Percentiles rank a stretch among this genome's conserved stretches.
These are phyloP conservation scores for Chironomus striatipennis DNA, from an alignment of 1,140 invertebrate species.

Conservation along the genomic window DNA sequence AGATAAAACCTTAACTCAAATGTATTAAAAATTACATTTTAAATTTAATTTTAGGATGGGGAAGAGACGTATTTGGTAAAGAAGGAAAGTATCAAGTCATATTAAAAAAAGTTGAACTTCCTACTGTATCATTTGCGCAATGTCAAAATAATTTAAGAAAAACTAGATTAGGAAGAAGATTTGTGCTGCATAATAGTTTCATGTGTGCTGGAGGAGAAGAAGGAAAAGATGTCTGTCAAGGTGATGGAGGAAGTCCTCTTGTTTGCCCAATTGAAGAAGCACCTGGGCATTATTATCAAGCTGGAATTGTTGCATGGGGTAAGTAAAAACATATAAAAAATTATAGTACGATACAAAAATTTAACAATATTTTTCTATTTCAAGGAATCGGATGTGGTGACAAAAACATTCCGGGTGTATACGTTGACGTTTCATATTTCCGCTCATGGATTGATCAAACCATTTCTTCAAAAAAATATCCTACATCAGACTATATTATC, in stretches of 20 bases:
- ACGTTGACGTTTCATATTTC: constrained; percentile 52
- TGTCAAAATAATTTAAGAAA: constrained; percentile 47
- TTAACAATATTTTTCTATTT: no score
- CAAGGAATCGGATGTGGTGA: constrained; percentile 47
- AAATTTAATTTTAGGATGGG: constrained; percentile 43
- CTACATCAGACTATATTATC: neutral
- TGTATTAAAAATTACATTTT: constrained; percentile 38
- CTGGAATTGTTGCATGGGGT: constrained; percentile 57
- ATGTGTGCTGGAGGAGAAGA: constrained; percentile 55
- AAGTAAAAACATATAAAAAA: no score
- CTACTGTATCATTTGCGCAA: constrained; percentile 42
- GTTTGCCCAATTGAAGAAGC: constrained; percentile 53
- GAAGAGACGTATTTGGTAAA: constrained; percentile 50
- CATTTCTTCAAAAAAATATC: neutral
- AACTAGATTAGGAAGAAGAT: constrained; percentile 49
- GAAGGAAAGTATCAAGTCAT: constrained; percentile 49
- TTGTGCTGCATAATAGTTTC: constrained; percentile 48
- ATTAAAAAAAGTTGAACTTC: constrained; percentile 49
- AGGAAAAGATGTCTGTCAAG: constrained; percentile 55
- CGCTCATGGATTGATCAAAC: constrained; percentile 53
- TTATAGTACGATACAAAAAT: no score
- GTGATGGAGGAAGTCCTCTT: constrained; percentile 48
- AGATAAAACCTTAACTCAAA: constrained; percentile 15
- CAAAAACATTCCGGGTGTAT: constrained; percentile 56
- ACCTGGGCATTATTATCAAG: constrained; percentile 46